phyloP scores from a whole-genome alignment of 2,797 vertebrate species.

The Spinus pinus region DNA sequence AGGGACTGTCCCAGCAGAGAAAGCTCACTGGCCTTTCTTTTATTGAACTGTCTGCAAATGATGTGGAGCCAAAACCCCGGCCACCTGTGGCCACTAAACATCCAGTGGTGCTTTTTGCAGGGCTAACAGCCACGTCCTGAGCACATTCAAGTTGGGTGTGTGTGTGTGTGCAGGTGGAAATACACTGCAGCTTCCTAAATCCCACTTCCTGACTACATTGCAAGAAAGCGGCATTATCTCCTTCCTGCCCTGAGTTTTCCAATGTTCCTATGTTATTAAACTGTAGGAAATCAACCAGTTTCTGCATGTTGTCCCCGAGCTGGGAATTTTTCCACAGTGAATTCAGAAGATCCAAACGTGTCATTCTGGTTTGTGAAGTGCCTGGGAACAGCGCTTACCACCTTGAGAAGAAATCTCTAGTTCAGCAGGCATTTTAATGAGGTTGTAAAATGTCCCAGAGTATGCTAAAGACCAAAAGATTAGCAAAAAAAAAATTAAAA shows the following conservation, averaged over 20 bases:
- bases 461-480: neutral
- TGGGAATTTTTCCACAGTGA: neutral
- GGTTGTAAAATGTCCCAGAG: neutral
- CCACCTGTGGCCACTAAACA: conserved; percentile 4
- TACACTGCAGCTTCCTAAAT: neutral
- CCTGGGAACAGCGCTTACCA: neutral
- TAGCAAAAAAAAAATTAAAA: neutral
- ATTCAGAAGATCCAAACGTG: neutral
- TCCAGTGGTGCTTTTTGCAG: neutral
- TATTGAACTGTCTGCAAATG: conserved; percentile 7
- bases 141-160: neutral
- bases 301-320: neutral
- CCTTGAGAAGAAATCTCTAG: neutral
- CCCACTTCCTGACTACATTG: neutral
- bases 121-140: neutral
- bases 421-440: neutral
- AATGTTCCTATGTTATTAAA: neutral
- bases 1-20: conserved; percentile 16
- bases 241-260: neutral
- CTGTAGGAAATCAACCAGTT: neutral
- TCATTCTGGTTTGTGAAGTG: neutral
- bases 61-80: neutral
- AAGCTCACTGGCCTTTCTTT: neutral
- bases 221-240: neutral
- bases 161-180: neutral